Percentiles rank a stretch among this genome's conserved stretches.
Evolutionary conservation across 2,888 invertebrate genomes (phyloP).

Genomic region (Ectropis crepuscularia): DNA sequence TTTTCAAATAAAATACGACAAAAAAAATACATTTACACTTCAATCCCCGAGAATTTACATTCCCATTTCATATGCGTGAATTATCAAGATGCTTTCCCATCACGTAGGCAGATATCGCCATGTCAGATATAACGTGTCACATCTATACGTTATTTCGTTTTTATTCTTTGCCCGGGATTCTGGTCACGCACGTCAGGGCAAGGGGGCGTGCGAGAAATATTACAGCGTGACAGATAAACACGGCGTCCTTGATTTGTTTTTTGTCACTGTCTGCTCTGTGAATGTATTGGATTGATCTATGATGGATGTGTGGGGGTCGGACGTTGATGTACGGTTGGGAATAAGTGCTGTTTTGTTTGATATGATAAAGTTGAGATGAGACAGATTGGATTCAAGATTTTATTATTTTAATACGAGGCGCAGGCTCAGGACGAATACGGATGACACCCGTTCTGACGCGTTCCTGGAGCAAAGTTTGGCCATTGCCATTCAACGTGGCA

Average conservation of each 20-base stretch:
- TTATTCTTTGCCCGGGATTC: conserved; percentile 50
- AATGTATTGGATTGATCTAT: conserved; percentile 32
- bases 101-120: conserved; percentile 28
- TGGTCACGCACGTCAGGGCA: conserved; percentile 56
- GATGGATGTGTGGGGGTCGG: conserved; percentile 9
- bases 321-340: not conserved
- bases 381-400: not conserved
- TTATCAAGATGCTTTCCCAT: conserved; percentile 23
- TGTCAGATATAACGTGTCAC: conserved; percentile 32
- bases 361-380: not conserved
- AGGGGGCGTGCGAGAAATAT: conserved; percentile 63
- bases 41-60: too few relatives aligned
- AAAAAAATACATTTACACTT: too few relatives aligned
- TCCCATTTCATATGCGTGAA: not conserved
- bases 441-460: too few relatives aligned
- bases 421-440: too few relatives aligned
- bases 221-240: conserved; percentile 60
- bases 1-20: too few relatives aligned
- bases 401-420: not conserved
- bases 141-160: conserved; percentile 38
- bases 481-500: too few relatives aligned
- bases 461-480: too few relatives aligned
- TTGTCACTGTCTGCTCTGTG: conserved; percentile 45
- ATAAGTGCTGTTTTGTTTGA: not conserved
- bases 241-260: conserved; percentile 59